Evolutionary conservation across 2,797 vertebrate species (phyloP).

Genomic region (Aplochiton taeniatus): DNA sequence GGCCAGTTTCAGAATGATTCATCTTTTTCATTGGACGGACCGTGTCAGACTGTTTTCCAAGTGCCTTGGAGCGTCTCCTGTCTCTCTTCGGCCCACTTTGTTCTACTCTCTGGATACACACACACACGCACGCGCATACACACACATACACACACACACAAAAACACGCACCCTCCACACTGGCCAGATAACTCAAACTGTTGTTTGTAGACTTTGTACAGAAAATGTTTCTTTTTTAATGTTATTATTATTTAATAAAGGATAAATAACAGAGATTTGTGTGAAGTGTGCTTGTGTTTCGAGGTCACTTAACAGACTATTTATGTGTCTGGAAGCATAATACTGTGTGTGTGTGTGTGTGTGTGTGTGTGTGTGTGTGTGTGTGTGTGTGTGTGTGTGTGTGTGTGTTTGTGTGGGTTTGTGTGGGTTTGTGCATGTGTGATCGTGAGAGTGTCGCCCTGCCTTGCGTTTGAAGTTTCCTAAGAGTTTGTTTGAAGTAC

Average conservation of each 20-base stretch:
- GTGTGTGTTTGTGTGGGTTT: slow-evolving; percentile 3
- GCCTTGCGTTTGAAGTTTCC: neutral
- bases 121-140: slow-evolving; percentile 35
- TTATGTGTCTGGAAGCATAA: no score
- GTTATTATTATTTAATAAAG: slow-evolving; percentile 97
- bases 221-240: slow-evolving; percentile 87
- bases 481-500: slow-evolving; percentile 1
- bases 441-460: slow-evolving; percentile 3
- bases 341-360: neutral
- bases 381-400: neutral
- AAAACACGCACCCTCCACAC: slow-evolving; percentile 70
- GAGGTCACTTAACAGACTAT: neutral
- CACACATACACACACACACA: neutral
- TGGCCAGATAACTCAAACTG: slow-evolving; percentile 81
- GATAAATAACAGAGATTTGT: slow-evolving; percentile 68
- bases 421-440: slow-evolving; percentile 1
- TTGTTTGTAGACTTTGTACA: slow-evolving; percentile 99
- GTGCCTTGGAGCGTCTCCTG: slow-evolving; percentile 85
- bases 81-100: slow-evolving; percentile 17
- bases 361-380: neutral
- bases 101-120: neutral
- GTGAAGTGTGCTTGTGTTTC: slow-evolving; percentile 26
- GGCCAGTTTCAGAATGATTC: slow-evolving; percentile 24
- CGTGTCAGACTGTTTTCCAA: slow-evolving; percentile 83
- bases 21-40: slow-evolving; percentile 72